phyloP scores from a whole-genome alignment of 2,888 invertebrate genomes.

The Eupithecia tripunctaria region DNA sequence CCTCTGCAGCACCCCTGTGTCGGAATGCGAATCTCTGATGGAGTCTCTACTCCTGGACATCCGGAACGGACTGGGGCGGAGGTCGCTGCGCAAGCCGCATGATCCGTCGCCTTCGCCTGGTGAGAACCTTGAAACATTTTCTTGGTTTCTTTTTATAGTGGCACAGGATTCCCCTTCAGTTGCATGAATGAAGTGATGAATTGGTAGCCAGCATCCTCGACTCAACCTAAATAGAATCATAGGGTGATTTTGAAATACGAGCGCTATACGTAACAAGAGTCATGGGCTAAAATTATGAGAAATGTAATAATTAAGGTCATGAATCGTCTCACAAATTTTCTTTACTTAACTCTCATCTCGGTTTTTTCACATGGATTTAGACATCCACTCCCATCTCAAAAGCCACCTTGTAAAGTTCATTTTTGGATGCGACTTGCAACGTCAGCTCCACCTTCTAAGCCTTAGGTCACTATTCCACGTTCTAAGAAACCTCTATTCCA shows the following conservation, averaged over 20 bases:
- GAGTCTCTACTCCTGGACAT: slow-evolving; percentile 92
- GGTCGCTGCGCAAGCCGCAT: slow-evolving; percentile 70
- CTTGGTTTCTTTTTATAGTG: background rate
- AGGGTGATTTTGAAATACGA: too few species aligned
- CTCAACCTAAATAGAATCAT: too few species aligned
- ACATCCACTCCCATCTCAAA: too few species aligned
- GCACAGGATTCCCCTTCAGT: too few species aligned
- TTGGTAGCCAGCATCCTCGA: background rate
- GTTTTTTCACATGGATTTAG: too few species aligned
- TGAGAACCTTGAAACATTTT: slow-evolving; percentile 38
- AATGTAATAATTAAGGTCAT: too few species aligned
- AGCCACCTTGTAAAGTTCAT: too few species aligned
- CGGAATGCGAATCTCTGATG: slow-evolving; percentile 89
- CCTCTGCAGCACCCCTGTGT: slow-evolving; percentile 88
- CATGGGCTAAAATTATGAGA: too few species aligned
- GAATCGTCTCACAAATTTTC: too few species aligned
- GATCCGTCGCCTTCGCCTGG: slow-evolving; percentile 77
- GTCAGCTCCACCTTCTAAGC: background rate
- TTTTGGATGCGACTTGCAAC: background rate
- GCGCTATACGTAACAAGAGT: too few species aligned
- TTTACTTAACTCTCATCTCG: too few species aligned
- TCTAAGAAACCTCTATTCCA: background rate
- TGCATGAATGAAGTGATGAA: too few species aligned
- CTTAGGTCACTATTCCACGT: background rate
- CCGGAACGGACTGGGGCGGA: slow-evolving; percentile 86